Base-by-base conservation (phyloP, 2,113 vertebrate genomes). In the Pholis gunnellus region DNA sequence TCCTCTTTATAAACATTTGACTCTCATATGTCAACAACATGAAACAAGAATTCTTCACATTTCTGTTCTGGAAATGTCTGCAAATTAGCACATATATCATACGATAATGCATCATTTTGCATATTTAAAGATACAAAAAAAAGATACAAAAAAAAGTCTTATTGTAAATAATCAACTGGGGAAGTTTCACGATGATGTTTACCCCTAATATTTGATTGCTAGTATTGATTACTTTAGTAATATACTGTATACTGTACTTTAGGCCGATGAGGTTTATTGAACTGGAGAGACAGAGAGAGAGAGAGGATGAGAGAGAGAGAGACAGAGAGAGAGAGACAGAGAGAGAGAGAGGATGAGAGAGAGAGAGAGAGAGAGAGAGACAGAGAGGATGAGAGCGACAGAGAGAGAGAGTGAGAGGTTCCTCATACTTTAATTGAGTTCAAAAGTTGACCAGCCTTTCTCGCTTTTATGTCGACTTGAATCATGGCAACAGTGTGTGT, bases 371-470 rank as follows among this genome's bases (percentile, higher is more conserved):
- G 10, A 79, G 76, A 73, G 72, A 73, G 71, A 71, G 66, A 68
- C 48, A 84, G 59, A 84, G 57, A 64, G 71, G 79, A 34, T 63
- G 42, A 34, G 44, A 69, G 67, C 74, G 42, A 68, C 36, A 34
- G 31, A 74, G 40, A 48, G 10, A 81, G 78, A 71, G 72, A 74
- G 68, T 69, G 63, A 69, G 52, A 85, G 66, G 63, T 52, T 82
- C 46, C n/a, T 87, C 74, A 79, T 84, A 79, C 75, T 81, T 70
- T 88, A 91, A 91, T 88, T 83, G 81, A 91, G 94, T 95, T 95
- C 93, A 95, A 93, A 94, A 94, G 94, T 95, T 93, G 90, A 80
- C 68, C 60, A 81, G 87, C 74, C 65, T 90, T 88, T 92, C 82
- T 81, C 29, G 69, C 91, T 90, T 94, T 94, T 81, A 93, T 90